Percentiles rank a stretch among this genome's conserved stretches.
Evolutionary conservation across 1,140 invertebrate genomes (phyloP).

Genomic region (Probaryconus sp.): DNA sequence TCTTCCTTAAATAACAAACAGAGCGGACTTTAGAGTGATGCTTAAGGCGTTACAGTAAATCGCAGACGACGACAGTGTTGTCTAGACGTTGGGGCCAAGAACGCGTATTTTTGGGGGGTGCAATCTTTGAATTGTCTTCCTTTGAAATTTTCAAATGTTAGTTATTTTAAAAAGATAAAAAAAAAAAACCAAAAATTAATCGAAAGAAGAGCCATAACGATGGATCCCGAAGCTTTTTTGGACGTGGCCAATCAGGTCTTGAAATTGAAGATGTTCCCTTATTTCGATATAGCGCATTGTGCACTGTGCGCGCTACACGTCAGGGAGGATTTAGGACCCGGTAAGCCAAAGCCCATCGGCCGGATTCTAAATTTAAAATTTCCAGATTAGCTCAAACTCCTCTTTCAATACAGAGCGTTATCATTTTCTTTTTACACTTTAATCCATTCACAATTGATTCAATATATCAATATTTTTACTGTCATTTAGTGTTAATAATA

Average conservation of each 20-base stretch:
- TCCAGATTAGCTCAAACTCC: constrained; percentile 58
- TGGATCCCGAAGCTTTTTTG: constrained; percentile 98
- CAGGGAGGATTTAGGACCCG: constrained; percentile 95
- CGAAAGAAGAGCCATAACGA: constrained; percentile 68
- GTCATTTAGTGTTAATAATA: too few relatives aligned
- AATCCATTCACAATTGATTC: constrained; percentile 4
- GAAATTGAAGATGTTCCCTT: constrained; percentile 99
- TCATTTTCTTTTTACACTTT: background rate
- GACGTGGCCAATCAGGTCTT: constrained; percentile 99
- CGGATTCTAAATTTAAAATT: constrained; percentile 75
- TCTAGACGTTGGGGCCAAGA: constrained; percentile 18
- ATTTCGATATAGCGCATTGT: constrained; percentile 98
- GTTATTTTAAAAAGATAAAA: constrained; percentile 26
- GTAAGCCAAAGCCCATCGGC: constrained; percentile 80
- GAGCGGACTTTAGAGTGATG: constrained; percentile 39
- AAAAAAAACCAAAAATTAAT: too few relatives aligned
- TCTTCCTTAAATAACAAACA: too few relatives aligned
- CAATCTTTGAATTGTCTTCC: constrained; percentile 9
- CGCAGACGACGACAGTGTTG: constrained; percentile 28
- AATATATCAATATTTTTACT: constrained; percentile 21
- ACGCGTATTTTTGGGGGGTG: constrained; percentile 43
- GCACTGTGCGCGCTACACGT: constrained; percentile 93
- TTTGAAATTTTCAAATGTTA: constrained; percentile 37
- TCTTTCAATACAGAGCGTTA: constrained; percentile 9
- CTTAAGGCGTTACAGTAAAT: constrained; percentile 3